Evolutionary conservation across 2,888 invertebrate species (phyloP).

Genomic region (Tineola bisselliella): DNA sequence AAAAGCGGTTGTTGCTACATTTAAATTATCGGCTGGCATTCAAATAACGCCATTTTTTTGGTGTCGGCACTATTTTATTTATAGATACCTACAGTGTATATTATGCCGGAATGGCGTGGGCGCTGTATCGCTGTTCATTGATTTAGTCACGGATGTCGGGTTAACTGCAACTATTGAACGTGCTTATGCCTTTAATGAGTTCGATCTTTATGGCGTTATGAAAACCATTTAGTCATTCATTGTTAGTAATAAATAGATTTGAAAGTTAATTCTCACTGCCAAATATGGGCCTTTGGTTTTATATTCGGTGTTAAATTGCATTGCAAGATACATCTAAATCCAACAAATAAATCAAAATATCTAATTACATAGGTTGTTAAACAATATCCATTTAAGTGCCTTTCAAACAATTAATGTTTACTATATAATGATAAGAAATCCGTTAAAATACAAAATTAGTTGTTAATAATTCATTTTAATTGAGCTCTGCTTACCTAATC

Average conservation of each 20-base stretch:
- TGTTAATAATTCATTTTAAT: too few species aligned
- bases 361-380: too few species aligned
- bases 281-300: background rate
- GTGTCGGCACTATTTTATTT: conserved; percentile 67
- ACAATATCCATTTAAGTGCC: too few species aligned
- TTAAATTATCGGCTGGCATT: conserved; percentile 68
- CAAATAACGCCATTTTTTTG: conserved; percentile 67
- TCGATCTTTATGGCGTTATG: background rate
- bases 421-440: too few species aligned
- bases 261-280: background rate
- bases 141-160: conserved; percentile 37
- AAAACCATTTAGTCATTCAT: background rate
- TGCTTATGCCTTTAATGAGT: conserved; percentile 1
- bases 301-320: too few species aligned
- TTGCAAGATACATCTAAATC: too few species aligned
- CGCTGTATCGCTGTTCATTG: conserved; percentile 37
- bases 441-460: too few species aligned
- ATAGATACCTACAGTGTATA: conserved; percentile 50
- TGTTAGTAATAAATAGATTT: background rate
- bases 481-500: too few species aligned
- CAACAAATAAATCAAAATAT: too few species aligned
- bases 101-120: conserved; percentile 28
- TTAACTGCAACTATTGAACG: conserved; percentile 19
- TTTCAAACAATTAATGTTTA: too few species aligned
- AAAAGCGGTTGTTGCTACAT: conserved; percentile 69